Percentiles rank a stretch among this genome's conserved stretches.
phyloP scores from a whole-genome alignment of 2,888 invertebrate genomes.

The Acanthosoma haemorrhoidale region DNA sequence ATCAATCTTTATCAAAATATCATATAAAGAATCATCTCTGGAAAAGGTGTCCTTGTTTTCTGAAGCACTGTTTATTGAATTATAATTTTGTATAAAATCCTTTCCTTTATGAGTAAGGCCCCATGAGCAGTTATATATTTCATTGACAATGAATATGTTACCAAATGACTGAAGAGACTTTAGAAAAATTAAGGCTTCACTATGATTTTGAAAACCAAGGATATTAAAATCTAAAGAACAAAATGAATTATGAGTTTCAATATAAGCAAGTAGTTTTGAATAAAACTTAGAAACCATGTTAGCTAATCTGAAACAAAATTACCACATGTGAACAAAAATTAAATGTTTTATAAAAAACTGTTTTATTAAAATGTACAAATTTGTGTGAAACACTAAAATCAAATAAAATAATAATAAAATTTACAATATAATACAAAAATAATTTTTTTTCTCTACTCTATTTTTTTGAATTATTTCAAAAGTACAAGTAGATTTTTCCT shows the following conservation, averaged over 20 bases:
- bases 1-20: not conserved
- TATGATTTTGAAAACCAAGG: not conserved
- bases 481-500: no score
- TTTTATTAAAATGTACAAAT: constrained; percentile 2
- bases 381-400: not conserved
- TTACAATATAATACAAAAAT: not conserved
- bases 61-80: not conserved
- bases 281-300: not conserved
- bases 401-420: not conserved
- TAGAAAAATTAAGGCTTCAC: not conserved
- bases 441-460: not conserved
- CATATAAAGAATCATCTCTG: not conserved
- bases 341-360: not conserved
- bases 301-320: not conserved
- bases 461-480: not conserved
- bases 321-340: not conserved
- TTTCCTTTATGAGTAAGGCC: not conserved
- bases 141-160: not conserved
- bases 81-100: not conserved
- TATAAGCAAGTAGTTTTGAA: not conserved
- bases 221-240: not conserved
- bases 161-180: not conserved
- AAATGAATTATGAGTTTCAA: not conserved
- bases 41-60: not conserved
- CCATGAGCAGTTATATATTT: not conserved